Evolutionary conservation across 1,140 invertebrate species (phyloP), one percentile per base, ranked within the genome.

Genomic region (Bombus balteatus): DNA sequence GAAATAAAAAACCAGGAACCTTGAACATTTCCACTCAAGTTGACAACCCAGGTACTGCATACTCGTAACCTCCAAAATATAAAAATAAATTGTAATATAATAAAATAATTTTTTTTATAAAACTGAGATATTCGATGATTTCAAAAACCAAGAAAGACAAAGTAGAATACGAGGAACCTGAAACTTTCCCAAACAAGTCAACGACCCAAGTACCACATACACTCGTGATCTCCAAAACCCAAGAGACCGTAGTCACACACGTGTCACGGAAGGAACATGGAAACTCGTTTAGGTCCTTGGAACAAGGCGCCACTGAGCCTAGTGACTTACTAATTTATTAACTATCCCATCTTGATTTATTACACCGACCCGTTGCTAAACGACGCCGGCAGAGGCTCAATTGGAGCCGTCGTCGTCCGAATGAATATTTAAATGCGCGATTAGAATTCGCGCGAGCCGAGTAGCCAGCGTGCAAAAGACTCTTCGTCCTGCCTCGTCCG

Each of bases 371-470:
- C 13, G 32, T 68, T 39, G 37, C 72, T 28, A 43, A 74, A 47
- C 34, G 13, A 41, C 28, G 28, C 34, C 62, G 62, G 15, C 41
- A 59, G 13, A 12, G 41, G 5, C 43, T 41, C 39, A 66, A 75
- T 82, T 72, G 81, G 37, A 28, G 22, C 59, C 32, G 32, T 41
- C n/a, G 34, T 62, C 59, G 28, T 62, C 15, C 75, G 32, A 84
- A 84, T 84, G 83, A 84, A 84, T 84, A 84, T 79, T 84, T 84
- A 84, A 78, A 62, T 39, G 37, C 12, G n/a, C 73, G 75, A 79
- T 79, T 84, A 84, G 83, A 57, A 84, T 79, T 79, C 66, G 70
- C 74, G 53, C 59, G 34, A 66, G 53, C 39, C 39, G 32, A 28
- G 57, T 59, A 59, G 57, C 57, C 57, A 62, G 59, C 59, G 28